These are phyloP conservation scores for Drosophila mimetica DNA, from an alignment of 2,888 invertebrate species.

Conservation along the genomic window DNA sequence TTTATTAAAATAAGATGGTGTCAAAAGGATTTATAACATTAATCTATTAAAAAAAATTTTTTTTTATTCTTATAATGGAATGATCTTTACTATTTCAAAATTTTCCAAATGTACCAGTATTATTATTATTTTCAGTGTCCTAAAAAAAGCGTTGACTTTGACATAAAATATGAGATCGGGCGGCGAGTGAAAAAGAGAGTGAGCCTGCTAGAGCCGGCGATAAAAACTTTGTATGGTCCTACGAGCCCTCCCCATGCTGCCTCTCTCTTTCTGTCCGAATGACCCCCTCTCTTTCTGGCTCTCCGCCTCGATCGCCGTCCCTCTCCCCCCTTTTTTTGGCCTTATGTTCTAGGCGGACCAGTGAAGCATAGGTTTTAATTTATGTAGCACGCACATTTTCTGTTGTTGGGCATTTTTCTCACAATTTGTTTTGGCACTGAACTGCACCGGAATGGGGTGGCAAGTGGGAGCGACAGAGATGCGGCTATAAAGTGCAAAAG, in stretches of 20 bases:
- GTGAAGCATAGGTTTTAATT: constrained; percentile 79
- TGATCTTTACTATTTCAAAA: too few relatives aligned
- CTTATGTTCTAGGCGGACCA: constrained; percentile 44
- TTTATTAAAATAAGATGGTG: too few relatives aligned
- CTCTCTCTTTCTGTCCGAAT: constrained; percentile 4
- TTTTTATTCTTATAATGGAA: too few relatives aligned
- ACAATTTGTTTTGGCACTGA: constrained; percentile 77
- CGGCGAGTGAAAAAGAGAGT: constrained; percentile 23
- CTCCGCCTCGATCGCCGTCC: constrained; percentile 7
- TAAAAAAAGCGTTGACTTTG: constrained; percentile 64
- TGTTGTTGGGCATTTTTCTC: constrained; percentile 74
- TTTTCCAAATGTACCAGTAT: too few relatives aligned
- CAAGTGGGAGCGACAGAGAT: constrained; percentile 32
- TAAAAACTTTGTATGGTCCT: constrained; percentile 21
- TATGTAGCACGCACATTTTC: constrained; percentile 78
- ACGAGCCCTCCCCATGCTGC: constrained; percentile 8
- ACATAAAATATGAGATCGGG: constrained; percentile 74
- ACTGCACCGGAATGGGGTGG: constrained; percentile 41
- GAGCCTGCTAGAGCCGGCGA: constrained; percentile 12
- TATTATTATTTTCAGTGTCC: constrained; percentile 11
- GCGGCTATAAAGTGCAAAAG: background rate
- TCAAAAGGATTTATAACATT: too few relatives aligned
- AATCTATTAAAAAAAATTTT: too few relatives aligned
- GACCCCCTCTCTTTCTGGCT: constrained; percentile 16
- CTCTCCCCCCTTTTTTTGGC: constrained; percentile 15